These are phyloP conservation scores for Cantharis flavilabris DNA, from an alignment of 2,888 invertebrate genomes.

Conservation along the genomic window DNA sequence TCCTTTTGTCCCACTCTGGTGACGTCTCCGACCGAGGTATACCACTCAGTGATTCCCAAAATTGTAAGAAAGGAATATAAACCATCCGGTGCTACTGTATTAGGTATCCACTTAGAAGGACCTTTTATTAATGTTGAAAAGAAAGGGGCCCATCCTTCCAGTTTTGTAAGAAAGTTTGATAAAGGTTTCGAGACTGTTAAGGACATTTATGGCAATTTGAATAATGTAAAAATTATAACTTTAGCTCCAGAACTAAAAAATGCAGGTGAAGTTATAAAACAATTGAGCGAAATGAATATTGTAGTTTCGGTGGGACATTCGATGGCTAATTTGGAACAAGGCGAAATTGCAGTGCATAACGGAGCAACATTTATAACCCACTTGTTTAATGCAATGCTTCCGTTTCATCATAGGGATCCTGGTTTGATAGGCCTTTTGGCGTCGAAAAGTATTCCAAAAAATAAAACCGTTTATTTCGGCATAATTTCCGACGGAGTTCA, in stretches of 20 bases:
- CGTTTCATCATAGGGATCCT: conserved; percentile 98
- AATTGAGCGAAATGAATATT: conserved; percentile 66
- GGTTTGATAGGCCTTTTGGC: conserved; percentile 93
- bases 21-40: conserved; percentile 81
- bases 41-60: conserved; percentile 78
- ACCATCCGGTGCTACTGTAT: conserved; percentile 80
- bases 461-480: conserved; percentile 78
- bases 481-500: conserved; percentile 97
- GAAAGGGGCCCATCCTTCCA: conserved; percentile 90
- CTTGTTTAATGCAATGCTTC: conserved; percentile 98
- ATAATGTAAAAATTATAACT: conserved; percentile 85
- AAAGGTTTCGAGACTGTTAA: conserved; percentile 73
- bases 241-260: conserved; percentile 89
- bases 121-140: conserved; percentile 92
- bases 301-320: conserved; percentile 91
- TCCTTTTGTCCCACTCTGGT: conserved; percentile 97
- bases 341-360: conserved; percentile 79
- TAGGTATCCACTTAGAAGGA: conserved; percentile 94
- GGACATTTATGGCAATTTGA: conserved; percentile 77
- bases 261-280: conserved; percentile 69
- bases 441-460: conserved; percentile 68
- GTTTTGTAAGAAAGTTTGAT: conserved; percentile 46
- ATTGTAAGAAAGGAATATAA: conserved; percentile 73
- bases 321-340: conserved; percentile 75
- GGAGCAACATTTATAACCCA: conserved; percentile 96